These are phyloP conservation scores for Neotoma lepida DNA, from an alignment of 2,113 vertebrate genomes.

Conservation along the genomic window DNA sequence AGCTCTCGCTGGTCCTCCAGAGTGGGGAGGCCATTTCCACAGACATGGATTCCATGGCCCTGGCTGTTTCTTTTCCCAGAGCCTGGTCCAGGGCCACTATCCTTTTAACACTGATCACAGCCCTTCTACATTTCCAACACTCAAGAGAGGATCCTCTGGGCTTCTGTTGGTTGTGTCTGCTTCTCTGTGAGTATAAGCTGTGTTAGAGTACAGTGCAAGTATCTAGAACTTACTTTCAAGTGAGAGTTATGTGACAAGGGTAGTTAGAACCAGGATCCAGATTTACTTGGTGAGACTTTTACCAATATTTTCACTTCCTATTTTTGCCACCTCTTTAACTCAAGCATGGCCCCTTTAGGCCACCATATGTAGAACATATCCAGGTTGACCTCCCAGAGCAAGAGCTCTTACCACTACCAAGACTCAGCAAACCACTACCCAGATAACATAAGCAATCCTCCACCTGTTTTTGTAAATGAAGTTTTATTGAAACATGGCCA, in stretches of 20 bases:
- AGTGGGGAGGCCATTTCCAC: not conserved
- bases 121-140: not conserved
- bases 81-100: not conserved
- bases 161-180: not conserved
- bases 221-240: not conserved
- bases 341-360: not conserved
- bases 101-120: not conserved
- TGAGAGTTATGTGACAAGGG: not conserved
- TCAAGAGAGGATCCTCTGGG: not conserved
- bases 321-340: not conserved
- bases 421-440: not conserved
- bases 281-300: not conserved
- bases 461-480: slow-evolving; percentile 59
- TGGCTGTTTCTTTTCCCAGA: not conserved
- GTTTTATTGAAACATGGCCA: slow-evolving; percentile 49
- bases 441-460: not conserved
- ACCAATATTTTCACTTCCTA: slow-evolving; percentile 14
- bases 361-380: not conserved
- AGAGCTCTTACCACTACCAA: not conserved
- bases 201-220: not conserved
- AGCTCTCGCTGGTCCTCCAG: not conserved
- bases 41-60: not conserved
- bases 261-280: not conserved
- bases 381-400: not conserved
- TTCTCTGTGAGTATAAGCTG: not conserved